These are phyloP conservation scores for Eubucco bourcierii DNA, from an alignment of 2,113 vertebrate species.

Conservation along the genomic window DNA sequence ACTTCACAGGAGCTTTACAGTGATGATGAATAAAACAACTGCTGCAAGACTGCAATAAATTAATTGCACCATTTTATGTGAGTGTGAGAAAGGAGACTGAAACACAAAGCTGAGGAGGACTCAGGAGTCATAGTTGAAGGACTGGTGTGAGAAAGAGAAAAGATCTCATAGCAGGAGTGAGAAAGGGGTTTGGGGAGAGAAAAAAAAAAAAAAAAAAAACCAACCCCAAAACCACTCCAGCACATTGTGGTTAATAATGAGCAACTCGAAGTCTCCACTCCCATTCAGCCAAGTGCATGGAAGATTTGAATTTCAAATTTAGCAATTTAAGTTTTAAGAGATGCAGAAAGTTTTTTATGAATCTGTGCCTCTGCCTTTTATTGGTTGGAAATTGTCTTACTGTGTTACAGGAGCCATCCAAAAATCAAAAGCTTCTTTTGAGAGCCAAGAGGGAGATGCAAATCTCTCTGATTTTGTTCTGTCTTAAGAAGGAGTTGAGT, in stretches of 20 bases:
- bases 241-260: constrained; percentile 11
- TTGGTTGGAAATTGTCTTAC: not conserved
- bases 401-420: not conserved
- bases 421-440: not conserved
- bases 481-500: not conserved
- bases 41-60: constrained; percentile 67
- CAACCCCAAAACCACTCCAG: not conserved
- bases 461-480: not conserved
- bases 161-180: not conserved
- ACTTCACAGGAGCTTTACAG: constrained; percentile 36
- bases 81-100: constrained; percentile 55
- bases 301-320: constrained; percentile 47
- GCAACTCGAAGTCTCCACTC: constrained; percentile 17
- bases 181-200: not conserved
- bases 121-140: not conserved
- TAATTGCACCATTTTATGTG: constrained; percentile 65
- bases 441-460: not conserved
- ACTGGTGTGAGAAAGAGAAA: not conserved
- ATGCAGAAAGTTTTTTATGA: not conserved
- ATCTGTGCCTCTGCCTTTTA: not conserved
- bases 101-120: constrained; percentile 35
- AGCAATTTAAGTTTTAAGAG: not conserved
- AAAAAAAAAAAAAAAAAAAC: not conserved
- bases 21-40: constrained; percentile 77
- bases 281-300: not conserved